Evolutionary conservation across 2,888 invertebrate species (phyloP), one percentile per base, ranked within the genome.

Genomic region (Stegophylla sp.): DNA sequence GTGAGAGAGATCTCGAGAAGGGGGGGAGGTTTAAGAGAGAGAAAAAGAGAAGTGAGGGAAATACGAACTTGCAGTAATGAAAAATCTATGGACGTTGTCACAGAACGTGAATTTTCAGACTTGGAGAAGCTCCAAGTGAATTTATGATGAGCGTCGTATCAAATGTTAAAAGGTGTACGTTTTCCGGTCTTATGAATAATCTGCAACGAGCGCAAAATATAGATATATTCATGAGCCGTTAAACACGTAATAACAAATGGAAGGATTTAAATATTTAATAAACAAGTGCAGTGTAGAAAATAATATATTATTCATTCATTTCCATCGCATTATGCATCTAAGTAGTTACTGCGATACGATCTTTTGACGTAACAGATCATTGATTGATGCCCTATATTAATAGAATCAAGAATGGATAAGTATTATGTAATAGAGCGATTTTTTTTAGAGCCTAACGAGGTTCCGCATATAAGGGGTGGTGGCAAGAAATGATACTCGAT

Each of bases 81-180:
- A 26, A 45, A 59, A 43, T 41, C 41, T 26, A 41, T 20, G 34
- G 34, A 23, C 41, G 9, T 23, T 15, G 41, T 56, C 15, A 41
- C 20, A 20, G 23, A n/a, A n/a, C n/a, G n/a, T 13, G 43, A n/a
- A 64, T 53, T 12, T 17, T 7, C 20, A 17, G 20, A 75, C 23
- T 64, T 75, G 63, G 63, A 75, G 51, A 51, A 51, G 51, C 34
- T 75, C 63, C 74, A 75, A 75, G 51, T 51, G 48, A 64, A 75
- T 64, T 23, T 23, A 17, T 51, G 74, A 74, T 34, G 45, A 63
- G n/a, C 48, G 45, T 0, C 9, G 23, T 34, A 48, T 61, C 61
- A 28, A 61, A 13, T 23, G 45, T 17, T 48, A 26, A 75, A 51
- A 75, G 48, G 74, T 74, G 34, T 48, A 51, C 34, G 23, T 51